phyloP scores from a whole-genome alignment of 2,113 vertebrate species.

The Phainopepla nitens region DNA sequence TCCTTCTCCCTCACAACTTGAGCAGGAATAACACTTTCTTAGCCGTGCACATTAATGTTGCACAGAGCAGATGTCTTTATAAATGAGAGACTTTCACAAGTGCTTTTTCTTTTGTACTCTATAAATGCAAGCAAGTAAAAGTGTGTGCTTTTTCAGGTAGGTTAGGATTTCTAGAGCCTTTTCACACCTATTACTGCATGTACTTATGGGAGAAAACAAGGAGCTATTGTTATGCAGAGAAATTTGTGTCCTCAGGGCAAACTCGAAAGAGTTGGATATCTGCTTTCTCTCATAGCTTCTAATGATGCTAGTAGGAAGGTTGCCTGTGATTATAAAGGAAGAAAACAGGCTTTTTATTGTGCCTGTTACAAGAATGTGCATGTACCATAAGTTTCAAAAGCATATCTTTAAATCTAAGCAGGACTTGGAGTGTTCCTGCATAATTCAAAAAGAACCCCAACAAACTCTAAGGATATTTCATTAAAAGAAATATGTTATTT shows the following conservation, averaged over 20 bases:
- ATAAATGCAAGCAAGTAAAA: not conserved
- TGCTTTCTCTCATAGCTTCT: not conserved
- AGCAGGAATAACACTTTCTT: not conserved
- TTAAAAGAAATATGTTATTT: not conserved
- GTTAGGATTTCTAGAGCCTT: not conserved
- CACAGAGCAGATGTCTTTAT: not conserved
- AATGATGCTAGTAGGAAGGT: not conserved
- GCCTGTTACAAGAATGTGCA: not conserved
- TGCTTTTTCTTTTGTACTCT: not conserved
- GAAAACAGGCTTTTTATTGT: not conserved
- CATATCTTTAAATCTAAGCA: not conserved
- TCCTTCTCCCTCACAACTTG: not conserved
- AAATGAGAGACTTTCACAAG: not conserved
- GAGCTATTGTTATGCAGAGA: not conserved
- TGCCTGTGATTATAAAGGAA: not conserved
- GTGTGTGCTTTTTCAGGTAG: not conserved
- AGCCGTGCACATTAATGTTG: not conserved
- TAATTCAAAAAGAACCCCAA: not conserved
- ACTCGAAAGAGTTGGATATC: not conserved
- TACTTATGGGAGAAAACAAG: not conserved
- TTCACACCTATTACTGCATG: not conserved
- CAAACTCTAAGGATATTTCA: not conserved
- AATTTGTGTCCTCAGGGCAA: slow-evolving; percentile 16
- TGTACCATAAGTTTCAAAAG: not conserved
- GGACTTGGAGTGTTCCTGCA: not conserved